These are phyloP conservation scores for Rhabdomys pumilio DNA, from an alignment of 2,797 vertebrate species.

Conservation along the genomic window DNA sequence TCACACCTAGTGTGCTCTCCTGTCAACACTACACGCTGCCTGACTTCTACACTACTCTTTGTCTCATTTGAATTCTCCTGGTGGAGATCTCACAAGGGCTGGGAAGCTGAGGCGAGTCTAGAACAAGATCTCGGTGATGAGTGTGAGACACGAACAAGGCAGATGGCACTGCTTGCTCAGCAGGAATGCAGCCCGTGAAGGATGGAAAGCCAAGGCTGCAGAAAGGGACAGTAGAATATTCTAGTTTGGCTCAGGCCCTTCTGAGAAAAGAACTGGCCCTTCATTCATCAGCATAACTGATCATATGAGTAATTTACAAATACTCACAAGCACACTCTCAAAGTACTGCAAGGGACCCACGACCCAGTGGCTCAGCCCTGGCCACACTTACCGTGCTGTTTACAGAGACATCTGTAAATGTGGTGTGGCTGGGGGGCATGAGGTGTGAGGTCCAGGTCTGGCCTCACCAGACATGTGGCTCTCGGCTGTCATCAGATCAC, in stretches of 20 bases:
- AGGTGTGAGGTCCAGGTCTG: not conserved
- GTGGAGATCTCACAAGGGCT: too few relatives aligned
- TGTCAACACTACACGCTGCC: not conserved
- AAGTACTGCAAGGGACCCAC: rapidly evolving
- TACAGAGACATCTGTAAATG: not conserved
- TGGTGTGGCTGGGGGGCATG: not conserved
- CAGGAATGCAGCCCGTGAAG: rapidly evolving
- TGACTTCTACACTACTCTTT: not conserved
- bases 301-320: not conserved
- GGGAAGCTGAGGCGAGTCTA: not conserved
- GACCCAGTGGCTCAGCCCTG: not conserved
- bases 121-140: not conserved
- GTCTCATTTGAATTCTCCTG: not conserved
- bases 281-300: not conserved
- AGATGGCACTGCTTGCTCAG: too few relatives aligned
- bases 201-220: not conserved
- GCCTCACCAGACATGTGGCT: not conserved
- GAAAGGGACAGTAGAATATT: not conserved
- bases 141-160: rapidly evolving
- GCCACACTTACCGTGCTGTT: not conserved
- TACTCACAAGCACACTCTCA: not conserved
- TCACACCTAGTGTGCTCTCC: not conserved
- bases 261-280: not conserved
- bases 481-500: not conserved
- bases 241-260: not conserved